Conservation (phyloP, 2,113 vertebrate species). For the Urocolius indicus region DNA sequence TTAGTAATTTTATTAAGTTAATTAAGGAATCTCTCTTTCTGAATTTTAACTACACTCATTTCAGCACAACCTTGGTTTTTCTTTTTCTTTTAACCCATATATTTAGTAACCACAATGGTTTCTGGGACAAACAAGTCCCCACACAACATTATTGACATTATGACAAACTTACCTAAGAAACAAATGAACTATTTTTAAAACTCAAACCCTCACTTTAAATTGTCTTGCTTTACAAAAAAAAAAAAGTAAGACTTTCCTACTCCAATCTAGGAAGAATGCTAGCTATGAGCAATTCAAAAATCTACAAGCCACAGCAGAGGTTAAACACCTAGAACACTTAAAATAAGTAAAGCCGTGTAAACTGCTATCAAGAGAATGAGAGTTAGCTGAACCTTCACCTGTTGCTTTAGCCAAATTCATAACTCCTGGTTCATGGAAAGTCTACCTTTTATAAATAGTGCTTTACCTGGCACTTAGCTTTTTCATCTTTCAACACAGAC, state of each 20-base stretch:
- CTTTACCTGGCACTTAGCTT: neutral
- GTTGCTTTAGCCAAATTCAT: neutral
- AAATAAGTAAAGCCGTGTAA: neutral
- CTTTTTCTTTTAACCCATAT: conserved; percentile 22
- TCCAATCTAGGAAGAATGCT: neutral
- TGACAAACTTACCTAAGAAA: neutral
- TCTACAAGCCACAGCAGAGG: neutral
- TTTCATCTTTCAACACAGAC: neutral
- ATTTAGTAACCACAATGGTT: conserved; percentile 62
- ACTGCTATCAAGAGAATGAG: neutral
- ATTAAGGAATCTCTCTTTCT: conserved; percentile 90
- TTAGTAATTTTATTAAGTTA: conserved; percentile 98
- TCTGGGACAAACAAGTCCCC: conserved; percentile 52
- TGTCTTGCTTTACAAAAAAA: neutral
- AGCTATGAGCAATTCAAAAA: neutral
- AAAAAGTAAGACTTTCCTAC: neutral
- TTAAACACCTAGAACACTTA: neutral
- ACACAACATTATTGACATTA: neutral
- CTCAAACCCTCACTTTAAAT: neutral
- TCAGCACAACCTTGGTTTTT: conserved; percentile 75
- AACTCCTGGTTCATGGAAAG: neutral
- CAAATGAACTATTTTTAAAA: neutral
- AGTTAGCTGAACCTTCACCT: neutral
- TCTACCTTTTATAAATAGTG: neutral
- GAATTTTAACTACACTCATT: conserved; percentile 85